phyloP scores from a whole-genome alignment of 2,113 vertebrate genomes.

The Rhynchopsitta pachyrhyncha region DNA sequence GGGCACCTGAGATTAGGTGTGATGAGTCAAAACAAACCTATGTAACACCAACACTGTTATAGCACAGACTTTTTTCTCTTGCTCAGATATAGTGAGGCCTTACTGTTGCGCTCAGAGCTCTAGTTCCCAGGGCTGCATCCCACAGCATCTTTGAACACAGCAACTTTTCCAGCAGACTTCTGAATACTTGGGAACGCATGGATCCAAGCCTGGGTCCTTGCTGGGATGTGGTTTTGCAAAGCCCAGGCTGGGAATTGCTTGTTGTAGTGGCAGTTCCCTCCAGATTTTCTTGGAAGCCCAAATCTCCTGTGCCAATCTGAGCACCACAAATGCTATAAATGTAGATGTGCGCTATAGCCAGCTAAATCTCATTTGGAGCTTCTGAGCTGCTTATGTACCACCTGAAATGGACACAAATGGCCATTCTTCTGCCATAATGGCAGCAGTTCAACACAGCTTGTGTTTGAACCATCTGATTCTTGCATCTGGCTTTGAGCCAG shows the following conservation, averaged over 20 bases:
- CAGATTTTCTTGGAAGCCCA: neutral
- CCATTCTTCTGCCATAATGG: neutral
- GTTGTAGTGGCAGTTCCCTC: neutral
- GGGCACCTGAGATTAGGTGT: neutral
- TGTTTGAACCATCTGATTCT: neutral
- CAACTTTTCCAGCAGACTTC: neutral
- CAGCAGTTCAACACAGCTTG: neutral
- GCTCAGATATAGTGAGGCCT: neutral
- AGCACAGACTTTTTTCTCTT: neutral
- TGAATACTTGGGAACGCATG: neutral
- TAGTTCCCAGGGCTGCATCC: neutral
- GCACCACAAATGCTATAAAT: neutral
- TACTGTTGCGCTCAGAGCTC: neutral
- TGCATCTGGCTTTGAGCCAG: neutral
- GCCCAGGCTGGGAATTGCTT: neutral
- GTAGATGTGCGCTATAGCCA: neutral
- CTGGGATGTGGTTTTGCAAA: neutral
- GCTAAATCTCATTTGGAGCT: neutral
- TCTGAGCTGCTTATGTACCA: neutral
- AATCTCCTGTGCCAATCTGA: neutral
- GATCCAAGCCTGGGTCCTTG: neutral
- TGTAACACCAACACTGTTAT: neutral
- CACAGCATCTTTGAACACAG: neutral
- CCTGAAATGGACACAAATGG: neutral
- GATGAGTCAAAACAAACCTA: neutral